Evolutionary conservation across 2,888 invertebrate genomes (phyloP).

Genomic region (Onchidella celtica): DNA sequence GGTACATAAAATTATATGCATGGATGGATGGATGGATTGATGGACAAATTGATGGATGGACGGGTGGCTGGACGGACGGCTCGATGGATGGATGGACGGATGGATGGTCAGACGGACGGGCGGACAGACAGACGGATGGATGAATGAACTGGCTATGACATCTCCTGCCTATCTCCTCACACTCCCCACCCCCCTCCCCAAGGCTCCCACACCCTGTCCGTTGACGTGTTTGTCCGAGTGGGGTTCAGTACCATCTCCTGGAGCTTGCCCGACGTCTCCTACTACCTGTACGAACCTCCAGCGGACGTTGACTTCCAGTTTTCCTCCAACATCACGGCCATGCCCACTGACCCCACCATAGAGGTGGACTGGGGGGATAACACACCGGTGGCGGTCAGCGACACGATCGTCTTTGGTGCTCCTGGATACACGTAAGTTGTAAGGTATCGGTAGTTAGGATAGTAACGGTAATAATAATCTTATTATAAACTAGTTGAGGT

Average conservation of each 20-base stretch:
- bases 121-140: no score
- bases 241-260: conserved; percentile 58
- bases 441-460: not conserved
- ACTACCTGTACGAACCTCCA: conserved; percentile 48
- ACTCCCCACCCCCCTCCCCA: not conserved
- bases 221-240: conserved; percentile 57
- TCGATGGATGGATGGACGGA: no score
- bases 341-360: conserved; percentile 62
- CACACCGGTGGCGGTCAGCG: not conserved
- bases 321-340: conserved; percentile 20
- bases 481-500: no score
- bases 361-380: conserved; percentile 64
- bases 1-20: no score
- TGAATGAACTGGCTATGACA: no score
- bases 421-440: conserved; percentile 6
- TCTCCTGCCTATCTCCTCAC: no score
- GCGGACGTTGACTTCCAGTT: conserved; percentile 47
- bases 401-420: not conserved
- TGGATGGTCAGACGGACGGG: no score
- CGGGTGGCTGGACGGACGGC: no score
- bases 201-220: conserved; percentile 31
- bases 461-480: not conserved
- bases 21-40: no score
- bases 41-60: no score
- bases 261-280: conserved; percentile 44